phyloP scores from a whole-genome alignment of 2,888 invertebrate species.

The Anarsia innoxiella region DNA sequence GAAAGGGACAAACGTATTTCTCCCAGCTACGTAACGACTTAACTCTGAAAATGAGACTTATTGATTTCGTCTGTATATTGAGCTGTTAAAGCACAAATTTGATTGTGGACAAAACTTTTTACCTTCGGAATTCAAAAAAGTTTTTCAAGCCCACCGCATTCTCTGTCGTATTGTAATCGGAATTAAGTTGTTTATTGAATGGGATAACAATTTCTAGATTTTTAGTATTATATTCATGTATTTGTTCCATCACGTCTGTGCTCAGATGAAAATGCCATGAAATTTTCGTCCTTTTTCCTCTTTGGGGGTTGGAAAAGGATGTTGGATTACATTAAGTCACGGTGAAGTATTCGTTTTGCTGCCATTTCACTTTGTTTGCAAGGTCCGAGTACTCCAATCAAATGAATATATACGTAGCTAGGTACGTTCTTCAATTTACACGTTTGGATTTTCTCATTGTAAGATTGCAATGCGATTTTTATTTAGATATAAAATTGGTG shows the following conservation, averaged over 20 bases:
- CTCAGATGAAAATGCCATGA: slow-evolving; percentile 68
- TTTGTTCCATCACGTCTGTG: slow-evolving; percentile 69
- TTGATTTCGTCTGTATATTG: too few relatives aligned
- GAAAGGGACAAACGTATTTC: slow-evolving; percentile 46
- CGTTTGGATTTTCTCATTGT: too few relatives aligned
- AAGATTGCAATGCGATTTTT: too few relatives aligned
- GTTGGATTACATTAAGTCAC: slow-evolving; percentile 57
- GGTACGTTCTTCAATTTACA: too few relatives aligned
- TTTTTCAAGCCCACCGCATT: slow-evolving; percentile 47
- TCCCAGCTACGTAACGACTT: slow-evolving; percentile 40
- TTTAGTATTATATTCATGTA: slow-evolving; percentile 70
- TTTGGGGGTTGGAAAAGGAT: slow-evolving; percentile 47
- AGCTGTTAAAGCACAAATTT: neutral
- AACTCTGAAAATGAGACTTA: slow-evolving; percentile 22
- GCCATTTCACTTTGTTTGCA: slow-evolving; percentile 54
- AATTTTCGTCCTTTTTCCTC: slow-evolving; percentile 54
- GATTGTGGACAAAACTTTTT: slow-evolving; percentile 31
- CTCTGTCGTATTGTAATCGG: slow-evolving; percentile 42
- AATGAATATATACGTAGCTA: too few relatives aligned
- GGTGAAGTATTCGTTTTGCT: slow-evolving; percentile 49
- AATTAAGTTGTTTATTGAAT: slow-evolving; percentile 47
- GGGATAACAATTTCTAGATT: slow-evolving; percentile 47
- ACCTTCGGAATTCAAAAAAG: slow-evolving; percentile 67
- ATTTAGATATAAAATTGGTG: too few relatives aligned
- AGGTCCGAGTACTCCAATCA: slow-evolving; percentile 41